A percentile compares a stretch with the other conserved stretches of the same genome.
phyloP scores from a whole-genome alignment of 2,888 invertebrate species.

The Odontocolon sp. region DNA sequence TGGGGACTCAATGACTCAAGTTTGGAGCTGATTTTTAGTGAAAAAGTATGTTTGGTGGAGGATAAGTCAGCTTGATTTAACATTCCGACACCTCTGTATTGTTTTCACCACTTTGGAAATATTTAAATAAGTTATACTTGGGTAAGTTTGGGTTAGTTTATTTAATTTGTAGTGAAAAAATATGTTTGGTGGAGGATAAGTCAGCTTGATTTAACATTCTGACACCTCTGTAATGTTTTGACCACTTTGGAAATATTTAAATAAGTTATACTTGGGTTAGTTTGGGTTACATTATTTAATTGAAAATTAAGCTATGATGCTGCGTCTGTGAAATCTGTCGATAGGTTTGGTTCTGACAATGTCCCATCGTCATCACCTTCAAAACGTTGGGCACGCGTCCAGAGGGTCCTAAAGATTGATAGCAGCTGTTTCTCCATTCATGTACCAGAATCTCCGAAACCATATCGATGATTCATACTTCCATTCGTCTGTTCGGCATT shows the following conservation, averaged over 20 bases:
- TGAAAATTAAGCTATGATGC: slow-evolving; percentile 8
- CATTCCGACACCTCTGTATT: neutral
- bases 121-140: too few species aligned
- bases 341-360: slow-evolving; percentile 29
- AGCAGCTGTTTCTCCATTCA: slow-evolving; percentile 71
- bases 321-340: slow-evolving; percentile 46
- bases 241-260: too few species aligned
- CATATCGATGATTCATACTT: slow-evolving; percentile 53
- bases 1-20: too few species aligned
- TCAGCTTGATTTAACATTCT: neutral
- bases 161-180: too few species aligned
- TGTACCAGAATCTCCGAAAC: slow-evolving; percentile 51
- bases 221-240: neutral
- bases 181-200: too few species aligned
- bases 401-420: slow-evolving; percentile 66
- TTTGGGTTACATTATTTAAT: too few species aligned
- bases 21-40: too few species aligned
- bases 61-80: neutral
- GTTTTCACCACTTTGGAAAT: too few species aligned
- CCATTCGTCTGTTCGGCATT: neutral
- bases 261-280: too few species aligned
- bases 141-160: too few species aligned
- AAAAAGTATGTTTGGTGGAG: too few species aligned
- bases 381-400: slow-evolving; percentile 47
- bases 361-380: neutral